Evolutionary conservation across 2,888 invertebrate genomes (phyloP), one percentile per base, ranked within the genome.

Genomic region (Ceriagrion tenellum): DNA sequence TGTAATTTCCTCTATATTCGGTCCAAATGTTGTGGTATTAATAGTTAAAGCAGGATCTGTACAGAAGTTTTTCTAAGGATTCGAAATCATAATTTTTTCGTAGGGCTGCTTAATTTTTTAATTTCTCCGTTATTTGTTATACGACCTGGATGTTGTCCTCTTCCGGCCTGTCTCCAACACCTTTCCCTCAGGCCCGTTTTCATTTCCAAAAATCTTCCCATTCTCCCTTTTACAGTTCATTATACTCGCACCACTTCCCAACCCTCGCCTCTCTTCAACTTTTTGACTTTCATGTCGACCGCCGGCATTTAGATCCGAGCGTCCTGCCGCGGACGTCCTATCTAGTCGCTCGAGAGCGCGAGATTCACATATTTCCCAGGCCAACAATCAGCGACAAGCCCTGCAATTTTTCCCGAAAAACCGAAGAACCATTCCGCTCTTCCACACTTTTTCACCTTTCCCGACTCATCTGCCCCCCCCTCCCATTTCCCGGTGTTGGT

Each of bases 311-410:
- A 13, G 13, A 3, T 69, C 16, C 6, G 81, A n/a, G n/a, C n/a
- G 35, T 13, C 13, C 81, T 81, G 81, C 81, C 13, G 12, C 16
- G 8, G 35, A 81, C 16, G 35, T 81, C 81, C 69, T 81, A n/a
- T 18, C 81, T 16, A 16, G n/a, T 13, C 30, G 13, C 74, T 8
- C 30, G 30, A 23, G n/a, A n/a, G 13, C 74, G 0, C 81, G 8
- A n/a, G 81, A 35, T 81, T 81, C 81, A 35, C 30, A 35, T 81
- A 20, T 81, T 35, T 81, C 81, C 81, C 81, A 8, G 81, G 35
- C 81, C 81, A 81, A n/a, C 81, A 81, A 81, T 81, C 81, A 81
- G 81, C 30, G 18, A 81, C 81, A 81, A 0, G 81, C 81, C 47
- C 81, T 26, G 35, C 81, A 81, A 26, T 69, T 69, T 26, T 81